Evolutionary conservation across 2,113 vertebrate genomes (phyloP).

Genomic region (Trematocara unimaculatum): DNA sequence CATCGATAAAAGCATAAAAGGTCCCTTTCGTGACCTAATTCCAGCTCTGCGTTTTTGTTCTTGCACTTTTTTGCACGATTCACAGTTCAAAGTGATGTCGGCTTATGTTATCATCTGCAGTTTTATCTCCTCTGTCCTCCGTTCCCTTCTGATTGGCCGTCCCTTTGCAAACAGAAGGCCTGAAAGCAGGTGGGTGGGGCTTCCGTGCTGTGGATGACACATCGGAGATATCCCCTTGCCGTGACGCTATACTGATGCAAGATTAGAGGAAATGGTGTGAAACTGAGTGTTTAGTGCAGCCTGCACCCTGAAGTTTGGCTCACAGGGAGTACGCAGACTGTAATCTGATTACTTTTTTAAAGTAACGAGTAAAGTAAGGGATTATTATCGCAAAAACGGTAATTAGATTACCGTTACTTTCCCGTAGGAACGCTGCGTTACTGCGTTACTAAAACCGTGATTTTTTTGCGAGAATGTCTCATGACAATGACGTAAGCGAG

Average conservation of each 20-base stretch:
- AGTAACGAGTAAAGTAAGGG: too few species aligned
- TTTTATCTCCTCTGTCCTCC: neutral
- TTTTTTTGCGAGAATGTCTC: too few species aligned
- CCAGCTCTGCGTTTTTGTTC: neutral
- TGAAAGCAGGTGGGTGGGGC: neutral
- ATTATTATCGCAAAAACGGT: too few species aligned
- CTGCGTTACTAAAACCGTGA: too few species aligned
- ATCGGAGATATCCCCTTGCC: neutral
- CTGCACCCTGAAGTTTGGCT: neutral
- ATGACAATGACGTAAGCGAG: too few species aligned
- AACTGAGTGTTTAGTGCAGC: neutral
- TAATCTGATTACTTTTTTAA: too few species aligned
- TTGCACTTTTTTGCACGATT: neutral
- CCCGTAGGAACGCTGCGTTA: too few species aligned
- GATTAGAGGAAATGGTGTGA: neutral
- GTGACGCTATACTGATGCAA: neutral
- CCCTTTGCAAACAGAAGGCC: accelerated
- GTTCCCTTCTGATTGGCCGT: neutral
- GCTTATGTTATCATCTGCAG: neutral
- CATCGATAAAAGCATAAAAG: neutral
- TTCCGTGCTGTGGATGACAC: neutral
- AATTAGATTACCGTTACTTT: too few species aligned
- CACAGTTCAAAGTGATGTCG: neutral
- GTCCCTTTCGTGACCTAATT: neutral
- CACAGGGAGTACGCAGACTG: too few species aligned